These are phyloP conservation scores for Henricia sp. DNA, from an alignment of 53 echinoderm and acorn worm genomes.

Conservation along the genomic window DNA sequence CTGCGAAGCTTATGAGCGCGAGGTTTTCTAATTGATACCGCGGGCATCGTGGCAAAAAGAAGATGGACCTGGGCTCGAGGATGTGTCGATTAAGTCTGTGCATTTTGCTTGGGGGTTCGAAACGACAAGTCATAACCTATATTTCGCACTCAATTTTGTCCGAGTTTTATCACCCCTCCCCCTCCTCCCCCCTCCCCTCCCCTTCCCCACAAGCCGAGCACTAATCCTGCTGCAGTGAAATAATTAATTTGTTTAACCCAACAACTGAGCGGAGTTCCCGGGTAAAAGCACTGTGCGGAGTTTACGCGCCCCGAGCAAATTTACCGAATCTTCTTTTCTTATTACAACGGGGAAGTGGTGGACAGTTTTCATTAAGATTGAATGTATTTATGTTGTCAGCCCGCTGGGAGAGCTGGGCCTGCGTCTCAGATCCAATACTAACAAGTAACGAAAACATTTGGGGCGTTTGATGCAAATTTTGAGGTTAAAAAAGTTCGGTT, in stretches of 20 bases:
- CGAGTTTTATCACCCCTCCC: no score
- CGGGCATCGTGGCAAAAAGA: slow-evolving; percentile 33
- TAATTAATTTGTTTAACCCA: slow-evolving; percentile 60
- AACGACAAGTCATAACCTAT: slow-evolving; percentile 36
- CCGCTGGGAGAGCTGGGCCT: background rate
- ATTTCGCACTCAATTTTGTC: slow-evolving; percentile 6
- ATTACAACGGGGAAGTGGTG: background rate
- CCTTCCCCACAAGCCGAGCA: no score
- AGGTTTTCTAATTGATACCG: slow-evolving; percentile 46
- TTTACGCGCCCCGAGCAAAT: slow-evolving; percentile 22
- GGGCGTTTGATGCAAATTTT: no score
- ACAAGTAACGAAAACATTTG: no score
- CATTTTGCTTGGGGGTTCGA: slow-evolving; percentile 8
- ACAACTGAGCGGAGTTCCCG: slow-evolving; percentile 10
- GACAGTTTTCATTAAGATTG: background rate
- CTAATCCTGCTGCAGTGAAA: slow-evolving; percentile 25
- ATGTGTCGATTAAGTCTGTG: slow-evolving; percentile 37
- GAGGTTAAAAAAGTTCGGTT: no score
- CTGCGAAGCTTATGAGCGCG: background rate
- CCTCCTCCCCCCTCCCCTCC: no score
- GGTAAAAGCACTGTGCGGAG: background rate
- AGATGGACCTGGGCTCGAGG: slow-evolving; percentile 15
- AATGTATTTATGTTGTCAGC: background rate
- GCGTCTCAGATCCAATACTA: background rate
- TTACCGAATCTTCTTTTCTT: background rate